Evolutionary conservation across 2,888 invertebrate genomes (phyloP), one percentile per base, ranked within the genome.

Genomic region (Lycia hirtaria): DNA sequence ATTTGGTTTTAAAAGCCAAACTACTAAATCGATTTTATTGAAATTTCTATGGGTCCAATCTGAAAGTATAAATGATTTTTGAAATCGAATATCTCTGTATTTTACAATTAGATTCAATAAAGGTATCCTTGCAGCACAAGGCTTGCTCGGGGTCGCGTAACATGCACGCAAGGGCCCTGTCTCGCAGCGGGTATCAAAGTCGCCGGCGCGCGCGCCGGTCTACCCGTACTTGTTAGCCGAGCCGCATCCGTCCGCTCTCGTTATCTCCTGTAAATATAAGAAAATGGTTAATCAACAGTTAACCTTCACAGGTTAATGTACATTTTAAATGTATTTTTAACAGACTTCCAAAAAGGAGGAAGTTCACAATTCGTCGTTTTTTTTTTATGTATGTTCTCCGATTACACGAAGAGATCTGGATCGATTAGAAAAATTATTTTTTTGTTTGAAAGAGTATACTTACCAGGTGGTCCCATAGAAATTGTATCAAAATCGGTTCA

Each of bases 101-200:
- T 37, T 22, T 1, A 12, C 20, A 38, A 22, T 38, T 38, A 2
- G 12, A 4, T 41, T 26, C 41, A 41, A 15, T 41, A 41, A 26
- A 61, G 63, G 71, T 70, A 68, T 70, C 70, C 78, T 78, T 75
- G 71, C 60, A 49, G 71, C 73, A 65, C 69, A 50, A 35, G 6
- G 19, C 14, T 7, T 9, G 69, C 68, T 56, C 63, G 55, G 50
- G 72, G 71, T 70, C 73, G 67, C 68, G 67, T 62, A 64, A 67
- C 69, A 70, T 67, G 80, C 87, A 86, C 87, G 87, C 87, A 80
- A 85, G 80, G 74, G 69, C 56, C 73, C 76, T 87, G 88, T 87
- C 81, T 78, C 87, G 67, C 88, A 86, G 87, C 87, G 77, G 87
- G 87, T 76, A 80, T 83, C 83, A 80, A 83, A 83, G 83, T 83